Evolutionary conservation across 2,797 vertebrate genomes (phyloP), one percentile per base, ranked within the genome.

Genomic region (Pseudomugil gertrudae): DNA sequence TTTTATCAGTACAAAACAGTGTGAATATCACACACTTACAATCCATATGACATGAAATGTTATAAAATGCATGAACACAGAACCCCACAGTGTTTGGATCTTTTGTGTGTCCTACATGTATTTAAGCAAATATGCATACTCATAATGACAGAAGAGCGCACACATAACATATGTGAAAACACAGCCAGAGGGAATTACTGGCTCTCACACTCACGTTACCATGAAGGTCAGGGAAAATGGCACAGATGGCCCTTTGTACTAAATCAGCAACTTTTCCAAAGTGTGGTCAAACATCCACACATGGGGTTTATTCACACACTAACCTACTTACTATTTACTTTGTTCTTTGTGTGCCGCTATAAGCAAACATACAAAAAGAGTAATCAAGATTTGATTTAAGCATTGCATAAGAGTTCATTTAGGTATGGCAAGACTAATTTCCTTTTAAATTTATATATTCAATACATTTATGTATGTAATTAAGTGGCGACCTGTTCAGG

Each of bases 201-300:
- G 33, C 76, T 81, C 77, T 83, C 80, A 78, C 80, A 85, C 53
- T 82, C 81, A 84, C 75, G 85, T 87, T 69, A 45, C 74, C 63
- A 57, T 87, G 88, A 93, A 93, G 92, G 91, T 94, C 89, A 90
- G 77, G 62, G 69, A 73, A 81, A 86, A 85, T 71, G 64, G 86
- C 83, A 88, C 92, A 93, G 89, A 92, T 92, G 92, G 91, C 84
- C 80, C 90, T 90, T 92, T 90, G 79, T 81, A 89, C 88, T 68
- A 92, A 91, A 90, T 94, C 93, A 93, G 90, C 92, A 92, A 86
- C 82, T 93, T 93, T 89, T 80, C 66, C 64, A 80, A 88, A 84
- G 74, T 81, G 80, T 81, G 84, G 70, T 90, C 85, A 90, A 88
- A 89, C 69, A 82, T 67, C 80, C 77, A 69, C 87, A 86, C 84